Conservation (phyloP, 2,888 invertebrate genomes). For the Dascillus cervinus region DNA sequence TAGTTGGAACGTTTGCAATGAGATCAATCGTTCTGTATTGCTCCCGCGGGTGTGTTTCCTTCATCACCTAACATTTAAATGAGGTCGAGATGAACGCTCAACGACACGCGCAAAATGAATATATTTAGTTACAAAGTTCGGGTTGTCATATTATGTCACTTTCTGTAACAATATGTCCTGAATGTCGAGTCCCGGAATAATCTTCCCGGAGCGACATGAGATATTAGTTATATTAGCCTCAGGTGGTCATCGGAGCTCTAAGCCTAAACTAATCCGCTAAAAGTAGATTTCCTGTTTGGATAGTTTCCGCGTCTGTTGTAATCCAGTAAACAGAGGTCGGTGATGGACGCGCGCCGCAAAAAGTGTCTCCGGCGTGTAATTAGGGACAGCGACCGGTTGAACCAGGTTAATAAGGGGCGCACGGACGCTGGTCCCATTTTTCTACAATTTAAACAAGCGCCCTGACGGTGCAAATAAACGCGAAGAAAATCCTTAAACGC, state of each 20-base stretch:
- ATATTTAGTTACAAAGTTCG: constrained; percentile 8
- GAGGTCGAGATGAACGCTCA: constrained; percentile 5
- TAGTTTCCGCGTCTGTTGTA: constrained; percentile 18
- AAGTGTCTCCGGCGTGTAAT: constrained; percentile 13
- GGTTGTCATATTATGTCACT: constrained; percentile 11
- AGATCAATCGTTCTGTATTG: constrained; percentile 19
- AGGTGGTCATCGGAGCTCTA: constrained; percentile 21
- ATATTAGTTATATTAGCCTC: constrained; percentile 26
- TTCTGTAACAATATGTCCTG: constrained; percentile 10
- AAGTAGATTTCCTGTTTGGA: constrained; percentile 23
- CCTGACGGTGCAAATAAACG: no score
- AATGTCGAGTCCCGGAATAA: constrained; percentile 11
- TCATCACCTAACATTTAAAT: constrained; percentile 16
- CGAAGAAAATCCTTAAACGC: background rate
- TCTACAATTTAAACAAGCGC: no score
- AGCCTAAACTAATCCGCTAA: constrained; percentile 23
- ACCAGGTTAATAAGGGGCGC: constrained; percentile 11
- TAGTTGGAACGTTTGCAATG: constrained; percentile 13
- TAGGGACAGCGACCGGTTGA: constrained; percentile 14
- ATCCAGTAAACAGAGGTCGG: constrained; percentile 19
- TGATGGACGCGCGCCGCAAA: constrained; percentile 19
- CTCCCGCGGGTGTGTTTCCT: constrained; percentile 15
- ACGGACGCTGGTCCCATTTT: no score
- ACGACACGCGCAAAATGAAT: constrained; percentile 11
- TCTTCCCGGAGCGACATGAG: constrained; percentile 15